Conservation (phyloP, 2,888 invertebrate species). For the Thereva nobilitata region DNA sequence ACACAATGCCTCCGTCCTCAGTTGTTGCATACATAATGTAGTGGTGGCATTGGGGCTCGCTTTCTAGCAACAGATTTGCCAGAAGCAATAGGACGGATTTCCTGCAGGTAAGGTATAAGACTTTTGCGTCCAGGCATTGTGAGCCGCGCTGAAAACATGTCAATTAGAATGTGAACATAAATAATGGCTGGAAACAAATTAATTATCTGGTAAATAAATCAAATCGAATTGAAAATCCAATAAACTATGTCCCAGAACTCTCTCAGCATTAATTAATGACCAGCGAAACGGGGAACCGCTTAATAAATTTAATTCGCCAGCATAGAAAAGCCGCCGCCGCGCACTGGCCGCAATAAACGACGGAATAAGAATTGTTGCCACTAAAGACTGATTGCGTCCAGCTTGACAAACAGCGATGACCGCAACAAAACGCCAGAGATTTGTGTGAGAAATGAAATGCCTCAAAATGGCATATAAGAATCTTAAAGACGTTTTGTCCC, state of each 20-base stretch:
- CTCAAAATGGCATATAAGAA: not conserved
- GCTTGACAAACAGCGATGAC: not conserved
- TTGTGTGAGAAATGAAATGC: slow-evolving; percentile 20
- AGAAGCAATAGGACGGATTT: not conserved
- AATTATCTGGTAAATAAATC: slow-evolving; percentile 44
- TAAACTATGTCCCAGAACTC: slow-evolving; percentile 42
- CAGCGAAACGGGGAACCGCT: slow-evolving; percentile 25
- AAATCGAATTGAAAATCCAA: slow-evolving; percentile 44
- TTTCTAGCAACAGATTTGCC: not conserved
- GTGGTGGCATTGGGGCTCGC: not conserved
- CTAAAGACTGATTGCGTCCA: slow-evolving; percentile 3
- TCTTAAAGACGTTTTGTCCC: not conserved
- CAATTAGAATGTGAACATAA: slow-evolving; percentile 43
- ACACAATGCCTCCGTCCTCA: not conserved
- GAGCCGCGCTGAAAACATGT: slow-evolving; percentile 40
- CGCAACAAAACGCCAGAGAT: slow-evolving; percentile 18
- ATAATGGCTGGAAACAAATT: slow-evolving; percentile 44
- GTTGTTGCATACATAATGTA: not conserved
- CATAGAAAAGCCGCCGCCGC: slow-evolving; percentile 17
- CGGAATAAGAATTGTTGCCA: not conserved
- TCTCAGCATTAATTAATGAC: slow-evolving; percentile 30
- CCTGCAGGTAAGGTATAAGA: not conserved
- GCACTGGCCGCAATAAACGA: not conserved
- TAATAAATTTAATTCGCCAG: slow-evolving; percentile 32
- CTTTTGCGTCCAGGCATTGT: not conserved